Evolutionary conservation across 2,888 invertebrate species (phyloP), one percentile per base, ranked within the genome.

Genomic region (Oscheius myriophilus): DNA sequence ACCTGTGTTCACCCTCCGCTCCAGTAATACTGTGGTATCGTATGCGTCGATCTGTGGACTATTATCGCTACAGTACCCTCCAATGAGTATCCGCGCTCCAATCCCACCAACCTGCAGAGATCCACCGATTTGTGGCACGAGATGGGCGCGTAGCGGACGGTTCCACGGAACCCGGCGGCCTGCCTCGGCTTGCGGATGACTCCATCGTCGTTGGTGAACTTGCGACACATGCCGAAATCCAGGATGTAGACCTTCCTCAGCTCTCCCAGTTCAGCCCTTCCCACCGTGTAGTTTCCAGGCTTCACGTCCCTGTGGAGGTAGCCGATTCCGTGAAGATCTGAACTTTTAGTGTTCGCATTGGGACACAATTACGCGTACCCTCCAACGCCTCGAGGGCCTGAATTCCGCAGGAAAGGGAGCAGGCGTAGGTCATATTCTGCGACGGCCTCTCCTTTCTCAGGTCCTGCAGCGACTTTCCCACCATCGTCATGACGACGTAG

Each of bases 401-500:
- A 39, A 79, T 70, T 14, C 79, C 79, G 42, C 67, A 69, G 41
- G 71, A 70, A 43, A 79, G 51, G 14, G 79, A 71, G 58, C 77
- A 76, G 45, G 73, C 71, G 1, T 78, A 57, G 33, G 71, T 70
- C 55, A 79, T 62, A n/a, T 67, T 61, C 63, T 75, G 78, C 45
- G 63, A 64, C 9, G 71, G 71, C 7, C 67, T 72, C 64, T 64
- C 73, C 76, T 67, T 77, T 71, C 59, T 46, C 39, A 79, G 63
- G 51, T 75, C 80, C 69, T 80, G 78, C 4, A 80, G 70, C 23
- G 78, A 78, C 52, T 78, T 80, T 21, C 80, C 80, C 65, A 80
- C 85, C n/a, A 84, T 72, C 14, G 82, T 82, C 82, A 84, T 84
- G 23, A 84, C 82, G 52, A 82, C 84, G 52, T 80, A 84, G 73